These are phyloP conservation scores for Muscidifurax raptorellus DNA, from an alignment of 1,140 invertebrate species.

Conservation along the genomic window DNA sequence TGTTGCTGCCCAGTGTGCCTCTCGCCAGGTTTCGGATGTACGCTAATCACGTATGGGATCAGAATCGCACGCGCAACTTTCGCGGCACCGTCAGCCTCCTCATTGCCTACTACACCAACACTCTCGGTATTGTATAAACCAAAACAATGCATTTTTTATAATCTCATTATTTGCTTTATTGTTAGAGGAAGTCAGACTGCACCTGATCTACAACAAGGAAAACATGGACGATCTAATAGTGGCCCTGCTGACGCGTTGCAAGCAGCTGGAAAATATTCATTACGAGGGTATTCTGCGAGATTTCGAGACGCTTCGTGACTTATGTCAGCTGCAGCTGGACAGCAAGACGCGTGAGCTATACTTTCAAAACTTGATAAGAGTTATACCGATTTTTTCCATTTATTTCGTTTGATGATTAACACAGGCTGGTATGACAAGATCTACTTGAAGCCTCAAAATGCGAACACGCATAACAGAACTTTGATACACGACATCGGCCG, in stretches of 20 bases:
- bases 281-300: conserved; percentile 73
- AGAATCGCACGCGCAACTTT: conserved; percentile 73
- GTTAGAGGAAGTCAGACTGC: conserved; percentile 70
- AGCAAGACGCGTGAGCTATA: conserved; percentile 66
- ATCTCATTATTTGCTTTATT: not conserved
- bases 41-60: conserved; percentile 73
- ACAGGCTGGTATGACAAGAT: conserved; percentile 59
- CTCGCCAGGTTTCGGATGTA: conserved; percentile 71
- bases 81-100: conserved; percentile 70
- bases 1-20: conserved; percentile 72
- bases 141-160: not conserved
- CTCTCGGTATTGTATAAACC: conserved; percentile 62
- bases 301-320: conserved; percentile 69
- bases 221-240: conserved; percentile 72
- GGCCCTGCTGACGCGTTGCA: conserved; percentile 68
- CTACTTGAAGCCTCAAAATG: conserved; percentile 68
- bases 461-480: conserved; percentile 64
- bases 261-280: conserved; percentile 68
- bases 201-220: conserved; percentile 72
- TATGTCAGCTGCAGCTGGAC: conserved; percentile 70
- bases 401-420: too few species aligned
- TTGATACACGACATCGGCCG: conserved; percentile 67
- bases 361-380: not conserved
- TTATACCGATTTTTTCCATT: conserved; percentile 59
- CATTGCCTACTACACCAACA: conserved; percentile 69